phyloP scores from a whole-genome alignment of 2,797 vertebrate genomes.

The Diplodus sargus region DNA sequence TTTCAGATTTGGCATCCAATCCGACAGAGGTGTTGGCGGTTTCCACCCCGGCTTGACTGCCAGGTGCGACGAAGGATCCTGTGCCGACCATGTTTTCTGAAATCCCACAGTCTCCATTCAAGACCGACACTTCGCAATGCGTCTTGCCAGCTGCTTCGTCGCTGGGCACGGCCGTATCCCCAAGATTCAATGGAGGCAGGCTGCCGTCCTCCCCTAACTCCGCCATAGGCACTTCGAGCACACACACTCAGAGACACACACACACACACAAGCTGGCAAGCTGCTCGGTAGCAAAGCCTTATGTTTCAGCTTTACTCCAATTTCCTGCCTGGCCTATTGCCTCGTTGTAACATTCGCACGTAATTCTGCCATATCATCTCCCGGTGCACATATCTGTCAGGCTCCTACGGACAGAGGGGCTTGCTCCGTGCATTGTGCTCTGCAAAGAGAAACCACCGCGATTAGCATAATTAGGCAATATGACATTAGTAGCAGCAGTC shows the following conservation, averaged over 20 bases:
- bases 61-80: conserved; percentile 75
- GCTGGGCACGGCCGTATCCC: conserved; percentile 82
- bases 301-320: conserved; percentile 62
- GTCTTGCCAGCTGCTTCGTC: conserved; percentile 85
- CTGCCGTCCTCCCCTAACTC: conserved; percentile 89
- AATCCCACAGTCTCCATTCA: conserved; percentile 93
- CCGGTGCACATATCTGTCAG: conserved; percentile 48
- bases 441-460: conserved; percentile 49
- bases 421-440: conserved; percentile 56
- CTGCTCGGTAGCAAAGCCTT: conserved; percentile 57
- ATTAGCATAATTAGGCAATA: conserved; percentile 41
- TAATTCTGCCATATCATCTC: conserved; percentile 61
- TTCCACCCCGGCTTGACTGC: conserved; percentile 82
- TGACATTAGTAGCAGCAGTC: conserved; percentile 17
- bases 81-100: conserved; percentile 78
- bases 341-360: conserved; percentile 51
- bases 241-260: background rate
- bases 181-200: conserved; percentile 84
- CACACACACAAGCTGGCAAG: conserved; percentile 29
- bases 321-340: conserved; percentile 61
- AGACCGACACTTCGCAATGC: conserved; percentile 87
- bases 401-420: conserved; percentile 33
- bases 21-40: conserved; percentile 66
- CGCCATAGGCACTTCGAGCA: conserved; percentile 89
- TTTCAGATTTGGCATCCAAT: conserved; percentile 87